Evolutionary conservation across 2,888 invertebrate species (phyloP).

Genomic region (Leptopilina drosophilae): DNA sequence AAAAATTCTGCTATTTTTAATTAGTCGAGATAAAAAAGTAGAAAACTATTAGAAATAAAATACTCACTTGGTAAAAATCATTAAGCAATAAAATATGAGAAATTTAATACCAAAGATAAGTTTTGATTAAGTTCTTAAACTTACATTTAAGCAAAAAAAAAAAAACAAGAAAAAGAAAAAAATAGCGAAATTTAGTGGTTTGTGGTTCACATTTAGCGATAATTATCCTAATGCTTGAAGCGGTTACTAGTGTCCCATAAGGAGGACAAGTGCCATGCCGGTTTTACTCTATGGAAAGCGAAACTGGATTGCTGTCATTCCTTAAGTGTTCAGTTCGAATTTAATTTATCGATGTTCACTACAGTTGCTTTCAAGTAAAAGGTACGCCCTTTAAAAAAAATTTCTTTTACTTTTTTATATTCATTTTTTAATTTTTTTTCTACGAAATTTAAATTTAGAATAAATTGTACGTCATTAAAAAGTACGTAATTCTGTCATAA

Average conservation of each 20-base stretch:
- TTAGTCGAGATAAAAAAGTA: too few species aligned
- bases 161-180: neutral
- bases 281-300: slow-evolving; percentile 16
- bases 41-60: neutral
- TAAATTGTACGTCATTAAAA: too few species aligned
- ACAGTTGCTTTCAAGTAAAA: neutral
- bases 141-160: neutral
- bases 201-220: slow-evolving; percentile 34
- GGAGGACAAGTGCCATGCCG: slow-evolving; percentile 8
- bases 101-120: neutral
- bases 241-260: slow-evolving; percentile 13
- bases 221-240: slow-evolving; percentile 12
- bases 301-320: slow-evolving; percentile 30
- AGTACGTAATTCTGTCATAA: too few species aligned
- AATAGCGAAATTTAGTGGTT: neutral
- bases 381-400: neutral
- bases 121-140: slow-evolving; percentile 22
- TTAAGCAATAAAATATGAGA: neutral
- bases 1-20: too few species aligned
- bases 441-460: too few species aligned
- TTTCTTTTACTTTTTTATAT: too few species aligned
- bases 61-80: neutral
- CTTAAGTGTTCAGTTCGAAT: neutral
- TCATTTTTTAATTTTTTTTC: too few species aligned
- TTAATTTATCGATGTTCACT: neutral